These are phyloP conservation scores for Lordiphosa clarofinis DNA, from an alignment of 1,140 invertebrate genomes.

Conservation along the genomic window DNA sequence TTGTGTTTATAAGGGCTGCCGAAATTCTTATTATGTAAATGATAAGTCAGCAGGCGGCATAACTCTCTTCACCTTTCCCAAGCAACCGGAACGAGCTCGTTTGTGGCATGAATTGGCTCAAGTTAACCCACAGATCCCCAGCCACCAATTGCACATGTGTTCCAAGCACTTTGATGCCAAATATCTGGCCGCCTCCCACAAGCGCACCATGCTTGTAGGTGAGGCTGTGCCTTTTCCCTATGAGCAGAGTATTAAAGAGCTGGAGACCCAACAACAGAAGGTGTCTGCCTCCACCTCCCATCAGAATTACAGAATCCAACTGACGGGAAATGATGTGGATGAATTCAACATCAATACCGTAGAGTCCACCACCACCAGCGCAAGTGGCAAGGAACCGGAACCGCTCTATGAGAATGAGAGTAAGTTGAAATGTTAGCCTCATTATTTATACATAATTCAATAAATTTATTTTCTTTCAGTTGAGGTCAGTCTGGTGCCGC, in stretches of 20 bases:
- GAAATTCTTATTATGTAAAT: constrained; percentile 30
- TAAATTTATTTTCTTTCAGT: constrained; percentile 10
- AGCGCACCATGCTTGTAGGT: constrained; percentile 48
- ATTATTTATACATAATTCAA: neutral
- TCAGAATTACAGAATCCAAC: constrained; percentile 26
- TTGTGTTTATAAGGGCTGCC: constrained; percentile 63
- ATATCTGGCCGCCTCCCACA: constrained; percentile 41
- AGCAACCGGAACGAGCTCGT: constrained; percentile 37
- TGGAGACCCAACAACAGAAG: neutral
- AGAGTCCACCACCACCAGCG: constrained; percentile 25
- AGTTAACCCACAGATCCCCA: constrained; percentile 41
- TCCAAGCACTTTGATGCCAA: constrained; percentile 64
- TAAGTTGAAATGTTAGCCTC: neutral
- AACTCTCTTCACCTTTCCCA: constrained; percentile 63
- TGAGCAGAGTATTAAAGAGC: constrained; percentile 1
- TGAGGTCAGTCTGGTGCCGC: constrained; percentile 15
- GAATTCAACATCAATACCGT: constrained; percentile 33
- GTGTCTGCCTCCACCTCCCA: constrained; percentile 14
- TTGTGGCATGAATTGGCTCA: constrained; percentile 48
- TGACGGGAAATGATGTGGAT: constrained; percentile 31
- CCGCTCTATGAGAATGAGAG: constrained; percentile 11
- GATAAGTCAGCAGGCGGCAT: constrained; percentile 12
- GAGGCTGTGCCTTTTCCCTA: constrained; percentile 55
- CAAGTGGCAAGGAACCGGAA: neutral
- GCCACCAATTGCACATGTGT: constrained; percentile 45